These are phyloP conservation scores for Phortica magna DNA, from an alignment of 2,888 invertebrate species.

Conservation along the genomic window DNA sequence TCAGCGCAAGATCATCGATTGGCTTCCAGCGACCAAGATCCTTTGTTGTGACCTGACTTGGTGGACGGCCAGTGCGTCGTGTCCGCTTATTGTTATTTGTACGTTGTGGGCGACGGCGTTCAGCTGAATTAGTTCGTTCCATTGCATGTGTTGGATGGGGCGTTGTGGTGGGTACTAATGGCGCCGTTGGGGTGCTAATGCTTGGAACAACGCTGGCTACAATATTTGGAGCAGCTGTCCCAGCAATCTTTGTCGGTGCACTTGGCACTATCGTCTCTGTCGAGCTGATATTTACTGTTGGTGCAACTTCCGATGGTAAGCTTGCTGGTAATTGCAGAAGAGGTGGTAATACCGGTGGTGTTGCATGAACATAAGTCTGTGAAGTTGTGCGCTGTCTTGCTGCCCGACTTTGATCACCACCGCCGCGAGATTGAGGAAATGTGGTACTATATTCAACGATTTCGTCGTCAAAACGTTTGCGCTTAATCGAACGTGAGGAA, in stretches of 20 bases:
- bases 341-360: slow-evolving; percentile 39
- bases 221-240: neutral
- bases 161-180: slow-evolving; percentile 22
- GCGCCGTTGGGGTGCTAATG: neutral
- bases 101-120: slow-evolving; percentile 63
- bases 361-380: slow-evolving; percentile 75
- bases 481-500: slow-evolving; percentile 95
- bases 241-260: neutral
- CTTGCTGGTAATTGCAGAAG: slow-evolving; percentile 42
- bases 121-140: slow-evolving; percentile 56
- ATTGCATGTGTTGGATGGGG: slow-evolving; percentile 49
- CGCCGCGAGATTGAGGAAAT: slow-evolving; percentile 79
- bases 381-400: slow-evolving; percentile 79
- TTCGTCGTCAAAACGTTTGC: slow-evolving; percentile 98
- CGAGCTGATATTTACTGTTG: neutral
- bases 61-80: slow-evolving; percentile 68
- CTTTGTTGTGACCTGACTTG: slow-evolving; percentile 83
- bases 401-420: slow-evolving; percentile 65
- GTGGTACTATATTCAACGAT: slow-evolving; percentile 93
- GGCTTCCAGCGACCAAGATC: slow-evolving; percentile 98
- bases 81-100: slow-evolving; percentile 58
- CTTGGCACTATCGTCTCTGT: neutral
- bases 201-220: neutral
- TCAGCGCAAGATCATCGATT: slow-evolving; percentile 95
- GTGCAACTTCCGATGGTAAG: neutral